Evolutionary conservation across 2,888 invertebrate genomes (phyloP), one percentile per base, ranked within the genome.

Genomic region (Melanargia galathea): DNA sequence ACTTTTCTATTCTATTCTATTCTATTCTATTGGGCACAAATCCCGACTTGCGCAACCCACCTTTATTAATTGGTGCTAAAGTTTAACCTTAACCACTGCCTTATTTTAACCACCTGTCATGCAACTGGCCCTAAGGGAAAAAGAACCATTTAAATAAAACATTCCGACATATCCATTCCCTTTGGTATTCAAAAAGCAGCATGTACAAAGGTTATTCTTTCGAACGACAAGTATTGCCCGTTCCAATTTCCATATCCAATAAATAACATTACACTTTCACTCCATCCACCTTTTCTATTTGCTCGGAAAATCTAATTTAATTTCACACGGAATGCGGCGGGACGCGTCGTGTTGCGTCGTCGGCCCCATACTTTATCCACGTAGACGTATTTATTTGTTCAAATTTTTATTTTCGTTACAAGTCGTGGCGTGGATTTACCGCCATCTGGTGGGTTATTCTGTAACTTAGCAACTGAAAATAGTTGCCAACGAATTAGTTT

Each of bases 401-500:
- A 20, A 33, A 62, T 22, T 60, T 65, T 63, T 62, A 65, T 60
- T 65, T 65, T 60, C 7, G 43, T 8, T 18, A 10, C 43, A 18
- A 16, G 8, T 18, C 8, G 43, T 43, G 43, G 7, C 10, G 43
- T 43, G 18, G 43, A 43, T 43, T 10, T 18, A 18, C 18, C 8
- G 18, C 16, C 18, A 38, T n/a, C 13, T 38, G n/a, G n/a, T n/a
- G 4, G n/a, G n/a, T n/a, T n/a, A n/a, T n/a, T n/a, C n/a, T n/a
- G n/a, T n/a, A n/a, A n/a, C n/a, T n/a, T n/a, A n/a, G n/a, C n/a
- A n/a, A n/a, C n/a, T n/a, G n/a, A n/a, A n/a, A n/a, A n/a, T n/a
- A n/a, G n/a, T n/a, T n/a, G n/a, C n/a, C n/a, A n/a, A n/a, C n/a
- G n/a, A n/a, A n/a, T n/a, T n/a, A n/a, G n/a, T n/a, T n/a, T n/a